Evolutionary conservation across 2,888 invertebrate genomes (phyloP).

Genomic region (Megaustenia siamemsis): DNA sequence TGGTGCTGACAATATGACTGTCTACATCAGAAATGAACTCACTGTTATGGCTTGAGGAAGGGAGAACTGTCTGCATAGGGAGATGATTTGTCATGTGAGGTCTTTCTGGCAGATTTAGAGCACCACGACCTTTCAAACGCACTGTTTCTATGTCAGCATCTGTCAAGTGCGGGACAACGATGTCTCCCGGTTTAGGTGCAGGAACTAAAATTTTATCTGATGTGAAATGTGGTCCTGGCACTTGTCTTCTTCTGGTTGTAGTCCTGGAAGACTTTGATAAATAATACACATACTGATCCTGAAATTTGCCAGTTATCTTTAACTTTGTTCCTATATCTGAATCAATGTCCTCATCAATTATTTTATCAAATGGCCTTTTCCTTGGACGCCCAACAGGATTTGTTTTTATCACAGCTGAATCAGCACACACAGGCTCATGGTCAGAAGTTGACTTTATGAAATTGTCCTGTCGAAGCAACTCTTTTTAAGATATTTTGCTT

Average conservation of each 20-base stretch:
- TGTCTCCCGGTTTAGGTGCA: conserved; percentile 72
- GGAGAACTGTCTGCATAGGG: background rate
- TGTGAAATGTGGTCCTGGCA: conserved; percentile 58
- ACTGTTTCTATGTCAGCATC: conserved; percentile 74
- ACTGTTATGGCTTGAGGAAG: conserved; percentile 23
- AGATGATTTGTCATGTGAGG: conserved; percentile 39
- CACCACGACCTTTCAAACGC: conserved; percentile 58
- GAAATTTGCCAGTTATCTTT: conserved; percentile 78
- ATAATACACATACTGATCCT: conserved; percentile 80
- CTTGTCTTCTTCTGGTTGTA: conserved; percentile 67
- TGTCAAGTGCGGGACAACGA: conserved; percentile 73
- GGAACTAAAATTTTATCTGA: conserved; percentile 68
- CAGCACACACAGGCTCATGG: conserved; percentile 4
- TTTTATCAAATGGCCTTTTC: conserved; percentile 53
- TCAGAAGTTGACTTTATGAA: conserved; percentile 41
- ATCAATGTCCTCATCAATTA: conserved; percentile 56
- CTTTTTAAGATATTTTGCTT: conserved; percentile 57
- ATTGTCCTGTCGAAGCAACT: conserved; percentile 55
- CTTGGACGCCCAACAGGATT: conserved; percentile 58
- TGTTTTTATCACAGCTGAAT: conserved; percentile 36
- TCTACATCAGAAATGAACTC: conserved; percentile 66
- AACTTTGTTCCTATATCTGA: conserved; percentile 68
- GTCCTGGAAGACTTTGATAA: conserved; percentile 75
- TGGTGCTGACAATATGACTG: conserved; percentile 73
- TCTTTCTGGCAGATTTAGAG: conserved; percentile 49